phyloP scores from a whole-genome alignment of 2,113 vertebrate species.

The Bos indicus region DNA sequence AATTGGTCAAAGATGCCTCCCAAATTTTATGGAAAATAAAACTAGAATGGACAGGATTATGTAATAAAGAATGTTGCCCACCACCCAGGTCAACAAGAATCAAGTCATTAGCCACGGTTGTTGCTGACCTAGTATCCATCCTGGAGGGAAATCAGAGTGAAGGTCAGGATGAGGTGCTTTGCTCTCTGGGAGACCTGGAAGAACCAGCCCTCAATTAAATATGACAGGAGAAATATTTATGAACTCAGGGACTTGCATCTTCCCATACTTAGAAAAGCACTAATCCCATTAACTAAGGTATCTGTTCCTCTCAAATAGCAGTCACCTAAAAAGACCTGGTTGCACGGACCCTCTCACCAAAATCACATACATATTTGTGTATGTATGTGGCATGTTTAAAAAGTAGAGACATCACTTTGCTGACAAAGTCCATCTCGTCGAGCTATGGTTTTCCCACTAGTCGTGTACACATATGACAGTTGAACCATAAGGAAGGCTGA shows the following conservation, averaged over 20 bases:
- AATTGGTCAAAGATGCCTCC: not conserved
- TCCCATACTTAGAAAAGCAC: not conserved
- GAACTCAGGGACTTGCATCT: not conserved
- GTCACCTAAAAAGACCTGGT: not conserved
- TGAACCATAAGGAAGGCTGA: not conserved
- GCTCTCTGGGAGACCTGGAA: too few relatives aligned
- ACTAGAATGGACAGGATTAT: not conserved
- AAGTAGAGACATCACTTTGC: not conserved
- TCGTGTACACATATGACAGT: accelerated
- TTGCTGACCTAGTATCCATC: not conserved
- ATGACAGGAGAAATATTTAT: not conserved
- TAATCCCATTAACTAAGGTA: not conserved
- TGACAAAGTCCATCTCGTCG: not conserved
- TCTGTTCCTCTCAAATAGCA: not conserved
- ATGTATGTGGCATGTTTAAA: not conserved
- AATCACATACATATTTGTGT: not conserved
- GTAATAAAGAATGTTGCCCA: not conserved
- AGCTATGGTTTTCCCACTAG: not conserved
- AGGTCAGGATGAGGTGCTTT: not conserved
- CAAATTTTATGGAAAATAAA: not conserved
- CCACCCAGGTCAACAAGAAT: not conserved
- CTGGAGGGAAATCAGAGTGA: not conserved
- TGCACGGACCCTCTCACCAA: not conserved
- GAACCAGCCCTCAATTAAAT: not conserved
- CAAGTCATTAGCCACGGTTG: not conserved